Percentiles rank a stretch among this genome's conserved stretches.
Conservation (phyloP, 30 jellyfish, hydroid and myxozoan species). For the Cassiopea xamachana region DNA sequence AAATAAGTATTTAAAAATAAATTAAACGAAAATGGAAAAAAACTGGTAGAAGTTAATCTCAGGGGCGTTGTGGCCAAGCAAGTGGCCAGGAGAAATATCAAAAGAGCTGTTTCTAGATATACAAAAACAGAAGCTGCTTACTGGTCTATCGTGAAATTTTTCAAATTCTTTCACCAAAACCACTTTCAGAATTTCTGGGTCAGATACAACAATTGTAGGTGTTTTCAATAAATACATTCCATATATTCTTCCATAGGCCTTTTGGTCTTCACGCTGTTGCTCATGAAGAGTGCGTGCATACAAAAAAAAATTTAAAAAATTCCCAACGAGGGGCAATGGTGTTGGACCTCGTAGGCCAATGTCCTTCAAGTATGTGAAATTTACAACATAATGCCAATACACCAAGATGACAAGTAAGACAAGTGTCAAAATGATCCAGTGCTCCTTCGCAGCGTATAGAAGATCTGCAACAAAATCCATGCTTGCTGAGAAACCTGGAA, state of each 20-base stretch:
- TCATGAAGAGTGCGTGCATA: constrained; percentile 5
- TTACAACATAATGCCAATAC: constrained; percentile 35
- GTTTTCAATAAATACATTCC: constrained; percentile 22
- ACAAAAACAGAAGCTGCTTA: background rate
- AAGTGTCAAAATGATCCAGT: constrained; percentile 46
- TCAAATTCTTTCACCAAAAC: constrained; percentile 72
- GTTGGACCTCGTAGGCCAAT: constrained; percentile 64
- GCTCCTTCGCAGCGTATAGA: constrained; percentile 39
- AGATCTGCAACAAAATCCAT: constrained; percentile 19
- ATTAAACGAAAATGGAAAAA: too few species aligned
- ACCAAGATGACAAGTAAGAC: constrained; percentile 6
- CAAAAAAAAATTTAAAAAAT: background rate
- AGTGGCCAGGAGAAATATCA: too few species aligned
- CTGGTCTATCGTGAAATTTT: constrained; percentile 76
- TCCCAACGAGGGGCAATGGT: constrained; percentile 70
- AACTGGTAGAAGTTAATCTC: too few species aligned
- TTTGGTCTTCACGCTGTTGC: background rate
- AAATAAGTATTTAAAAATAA: too few species aligned
- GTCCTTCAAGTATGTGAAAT: constrained; percentile 29
- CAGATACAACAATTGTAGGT: constrained; percentile 52
- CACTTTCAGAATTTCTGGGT: constrained; percentile 54
- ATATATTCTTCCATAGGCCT: constrained; percentile 58
- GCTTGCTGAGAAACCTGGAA: background rate
- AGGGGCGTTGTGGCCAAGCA: too few species aligned
- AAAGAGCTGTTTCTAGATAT: too few species aligned